Conservation (phyloP, 2,113 vertebrate species). For the Epinephelus lanceolatus region DNA sequence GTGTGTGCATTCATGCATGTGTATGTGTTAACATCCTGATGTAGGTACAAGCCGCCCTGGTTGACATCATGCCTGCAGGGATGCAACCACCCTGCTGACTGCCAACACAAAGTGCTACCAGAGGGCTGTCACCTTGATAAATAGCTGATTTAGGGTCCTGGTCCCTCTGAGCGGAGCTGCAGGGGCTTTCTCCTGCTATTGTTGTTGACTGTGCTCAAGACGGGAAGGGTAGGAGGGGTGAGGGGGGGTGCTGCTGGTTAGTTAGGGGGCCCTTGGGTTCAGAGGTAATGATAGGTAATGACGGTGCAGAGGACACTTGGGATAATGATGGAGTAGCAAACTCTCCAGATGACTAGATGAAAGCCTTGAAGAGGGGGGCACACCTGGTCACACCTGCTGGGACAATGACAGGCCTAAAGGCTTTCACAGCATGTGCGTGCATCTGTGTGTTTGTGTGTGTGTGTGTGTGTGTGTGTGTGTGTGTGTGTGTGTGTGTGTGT, state of each 20-base stretch:
- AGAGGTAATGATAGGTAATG: constrained; percentile 81
- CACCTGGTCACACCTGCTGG: constrained; percentile 85
- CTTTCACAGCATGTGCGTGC: constrained; percentile 61
- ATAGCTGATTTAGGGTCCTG: constrained; percentile 50
- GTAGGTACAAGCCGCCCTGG: constrained; percentile 25
- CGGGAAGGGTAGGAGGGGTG: constrained; percentile 31
- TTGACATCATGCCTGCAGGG: constrained; percentile 55
- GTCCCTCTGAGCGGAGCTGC: constrained; percentile 55
- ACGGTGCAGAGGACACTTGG: constrained; percentile 75
- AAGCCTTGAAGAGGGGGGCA: constrained; percentile 72
- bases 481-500: no score
- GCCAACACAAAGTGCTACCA: constrained; percentile 57
- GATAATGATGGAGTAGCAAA: constrained; percentile 78
- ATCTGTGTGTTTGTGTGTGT: constrained; percentile 28
- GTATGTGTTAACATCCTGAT: constrained; percentile 24
- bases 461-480: no score
- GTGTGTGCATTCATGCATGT: not conserved
- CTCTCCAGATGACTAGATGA: constrained; percentile 82
- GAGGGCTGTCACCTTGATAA: constrained; percentile 67
- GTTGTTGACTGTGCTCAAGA: constrained; percentile 59
- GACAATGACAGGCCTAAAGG: constrained; percentile 83
- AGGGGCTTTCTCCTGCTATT: constrained; percentile 75
- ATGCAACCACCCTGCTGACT: constrained; percentile 50
- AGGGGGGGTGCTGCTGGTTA: constrained; percentile 14
- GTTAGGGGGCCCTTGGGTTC: constrained; percentile 59